phyloP scores from a whole-genome alignment of 2,113 vertebrate species.

The Hyperopisus bebe region DNA sequence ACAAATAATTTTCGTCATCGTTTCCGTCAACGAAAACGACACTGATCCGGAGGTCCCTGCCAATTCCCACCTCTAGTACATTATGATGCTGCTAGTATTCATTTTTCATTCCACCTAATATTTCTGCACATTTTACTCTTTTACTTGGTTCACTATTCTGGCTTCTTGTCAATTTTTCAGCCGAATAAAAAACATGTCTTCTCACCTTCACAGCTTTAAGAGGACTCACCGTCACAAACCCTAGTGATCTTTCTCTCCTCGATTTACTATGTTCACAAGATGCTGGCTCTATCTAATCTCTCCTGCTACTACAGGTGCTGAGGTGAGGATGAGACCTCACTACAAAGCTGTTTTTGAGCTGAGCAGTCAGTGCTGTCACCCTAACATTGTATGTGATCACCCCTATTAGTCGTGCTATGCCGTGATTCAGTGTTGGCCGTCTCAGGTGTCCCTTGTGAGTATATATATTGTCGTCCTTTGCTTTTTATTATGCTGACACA shows the following conservation, averaged over 20 bases:
- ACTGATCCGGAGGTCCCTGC: not conserved
- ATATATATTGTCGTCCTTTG: not conserved
- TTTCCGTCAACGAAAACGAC: not conserved
- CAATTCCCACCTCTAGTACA: not conserved
- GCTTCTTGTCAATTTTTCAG: not conserved
- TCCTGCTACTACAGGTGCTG: not conserved
- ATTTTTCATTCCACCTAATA: not conserved
- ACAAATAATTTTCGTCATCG: not conserved
- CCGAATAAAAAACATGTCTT: not conserved
- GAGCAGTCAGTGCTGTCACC: not conserved
- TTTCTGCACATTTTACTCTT: not conserved
- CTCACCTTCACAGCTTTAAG: not conserved
- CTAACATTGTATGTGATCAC: not conserved
- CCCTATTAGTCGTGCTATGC: slow-evolving; percentile 5
- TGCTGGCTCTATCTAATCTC: not conserved
- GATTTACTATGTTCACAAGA: not conserved
- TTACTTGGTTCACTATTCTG: not conserved
- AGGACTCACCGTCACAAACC: not conserved
- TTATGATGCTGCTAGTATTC: not conserved
- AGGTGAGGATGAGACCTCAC: not conserved
- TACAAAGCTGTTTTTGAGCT: not conserved
- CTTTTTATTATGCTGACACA: slow-evolving; percentile 3
- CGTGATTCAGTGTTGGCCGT: not conserved
- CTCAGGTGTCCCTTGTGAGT: not conserved
- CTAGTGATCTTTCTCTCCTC: not conserved